Conservation (phyloP, 2,888 invertebrate genomes). For the Leptinotarsa juncta region DNA sequence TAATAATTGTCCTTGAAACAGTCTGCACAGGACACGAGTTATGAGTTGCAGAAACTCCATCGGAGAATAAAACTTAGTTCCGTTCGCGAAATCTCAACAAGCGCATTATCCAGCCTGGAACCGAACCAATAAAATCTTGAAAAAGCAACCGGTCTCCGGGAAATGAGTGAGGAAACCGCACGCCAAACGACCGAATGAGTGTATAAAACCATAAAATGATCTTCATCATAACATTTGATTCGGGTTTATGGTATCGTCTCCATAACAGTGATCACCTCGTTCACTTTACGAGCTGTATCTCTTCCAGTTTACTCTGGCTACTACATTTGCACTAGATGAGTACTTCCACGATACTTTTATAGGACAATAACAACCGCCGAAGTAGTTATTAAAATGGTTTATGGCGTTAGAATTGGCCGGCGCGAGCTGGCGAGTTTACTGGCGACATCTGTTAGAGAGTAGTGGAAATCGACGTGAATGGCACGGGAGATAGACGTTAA, state of each 20-base stretch:
- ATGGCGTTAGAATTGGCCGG: constrained; percentile 47
- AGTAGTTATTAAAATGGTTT: constrained; percentile 65
- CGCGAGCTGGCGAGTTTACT: constrained; percentile 23
- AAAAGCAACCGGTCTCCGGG: neutral
- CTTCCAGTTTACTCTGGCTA: constrained; percentile 31
- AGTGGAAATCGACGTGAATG: constrained; percentile 16
- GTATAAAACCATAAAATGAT: constrained; percentile 53
- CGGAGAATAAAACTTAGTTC: neutral
- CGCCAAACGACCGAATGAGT: constrained; percentile 26
- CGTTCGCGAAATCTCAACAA: constrained; percentile 9
- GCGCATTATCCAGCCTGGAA: neutral
- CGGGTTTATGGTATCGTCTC: constrained; percentile 51
- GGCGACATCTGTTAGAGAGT: constrained; percentile 44
- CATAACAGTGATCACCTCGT: constrained; percentile 56
- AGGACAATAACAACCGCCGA: constrained; percentile 64
- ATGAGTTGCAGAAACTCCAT: too few relatives aligned
- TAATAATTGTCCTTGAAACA: too few relatives aligned
- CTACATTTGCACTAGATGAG: constrained; percentile 62
- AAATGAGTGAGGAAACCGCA: constrained; percentile 17
- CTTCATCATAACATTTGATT: constrained; percentile 57
- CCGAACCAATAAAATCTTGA: constrained; percentile 3
- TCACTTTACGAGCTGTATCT: constrained; percentile 60
- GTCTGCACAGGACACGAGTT: too few relatives aligned
- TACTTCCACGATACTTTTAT: constrained; percentile 63
- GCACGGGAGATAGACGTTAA: neutral